Base-by-base conservation (phyloP, 2,888 invertebrate species). In the Rhagonycha fulva region DNA sequence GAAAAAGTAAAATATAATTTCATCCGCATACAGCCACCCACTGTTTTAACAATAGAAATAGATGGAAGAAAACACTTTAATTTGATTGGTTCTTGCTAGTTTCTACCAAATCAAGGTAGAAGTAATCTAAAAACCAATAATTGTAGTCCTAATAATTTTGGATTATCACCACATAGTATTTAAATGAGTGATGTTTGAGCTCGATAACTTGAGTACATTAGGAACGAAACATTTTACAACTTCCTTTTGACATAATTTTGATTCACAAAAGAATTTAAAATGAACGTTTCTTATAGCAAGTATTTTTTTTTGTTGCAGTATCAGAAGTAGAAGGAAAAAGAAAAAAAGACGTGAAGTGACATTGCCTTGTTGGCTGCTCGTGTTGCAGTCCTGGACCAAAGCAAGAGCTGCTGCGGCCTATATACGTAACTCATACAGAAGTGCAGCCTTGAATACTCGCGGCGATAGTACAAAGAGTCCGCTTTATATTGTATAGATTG, bases 261-360 rank as follows among this genome's bases (percentile, higher is more conserved):
- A n/a, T 28, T 32, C 2, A n/a, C 0, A 32, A 9, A 47, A n/a
- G 5, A 9, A 47, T 47, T 1, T 47, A 47, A 47, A 47, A n/a
- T 47, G 5, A 4, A n/a, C 4, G n/a, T 47, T 32, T 32, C 32
- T 32, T n/a, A 32, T 32, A 12, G 9, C 9, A 19, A 19, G 19
- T 19, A 2, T 12, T 12, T 71, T 19, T 68, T 74, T 72, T 78
- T 82, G 70, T 75, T 85, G 70, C 80, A 87, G 85, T 88, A 82
- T 85, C 86, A 79, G 88, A 88, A 81, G 86, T 87, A 77, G 88
- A 88, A 77, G 86, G 85, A 76, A 88, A 88, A 82, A 84, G 88
- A 74, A 87, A 87, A 83, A 88, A 87, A 85, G 88, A 88, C 83
- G 85, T 88, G 81, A 88, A 88, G 88, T 88, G 88, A 88, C 88